Evolutionary conservation across 2,797 vertebrate genomes (phyloP).

Genomic region (Acrossocheilus wenchowensis): DNA sequence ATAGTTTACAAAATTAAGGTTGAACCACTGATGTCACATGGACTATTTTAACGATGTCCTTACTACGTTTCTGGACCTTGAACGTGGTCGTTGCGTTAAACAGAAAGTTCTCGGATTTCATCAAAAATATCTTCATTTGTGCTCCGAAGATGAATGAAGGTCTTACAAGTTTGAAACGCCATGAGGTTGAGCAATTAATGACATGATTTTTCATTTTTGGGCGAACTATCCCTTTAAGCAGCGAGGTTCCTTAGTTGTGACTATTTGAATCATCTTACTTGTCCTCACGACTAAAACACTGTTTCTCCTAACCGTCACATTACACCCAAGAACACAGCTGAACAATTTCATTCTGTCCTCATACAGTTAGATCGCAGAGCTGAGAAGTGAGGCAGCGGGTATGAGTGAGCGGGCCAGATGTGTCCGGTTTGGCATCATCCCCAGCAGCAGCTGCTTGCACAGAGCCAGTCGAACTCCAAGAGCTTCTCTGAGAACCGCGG

Average conservation of each 20-base stretch:
- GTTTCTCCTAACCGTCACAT: background rate
- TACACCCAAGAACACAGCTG: slow-evolving; percentile 6
- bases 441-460: slow-evolving; percentile 45
- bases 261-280: background rate
- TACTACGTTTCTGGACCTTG: background rate
- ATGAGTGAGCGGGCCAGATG: slow-evolving; percentile 31
- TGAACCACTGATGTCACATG: background rate
- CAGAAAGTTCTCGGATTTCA: background rate
- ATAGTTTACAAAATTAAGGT: background rate
- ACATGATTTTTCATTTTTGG: background rate
- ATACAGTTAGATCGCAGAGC: slow-evolving; percentile 23
- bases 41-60: background rate
- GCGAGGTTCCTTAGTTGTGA: slow-evolving; percentile 3
- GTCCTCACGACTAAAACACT: background rate
- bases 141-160: background rate
- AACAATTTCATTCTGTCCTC: slow-evolving; percentile 3
- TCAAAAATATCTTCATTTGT: background rate
- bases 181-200: background rate
- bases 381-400: background rate
- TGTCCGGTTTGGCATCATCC: slow-evolving; percentile 26
- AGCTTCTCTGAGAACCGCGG: background rate
- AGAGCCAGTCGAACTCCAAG: background rate
- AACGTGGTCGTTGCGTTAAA: background rate
- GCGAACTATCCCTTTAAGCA: background rate
- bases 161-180: background rate